Evolutionary conservation across 2,113 vertebrate genomes (phyloP).

Genomic region (Callorhinus ursinus): DNA sequence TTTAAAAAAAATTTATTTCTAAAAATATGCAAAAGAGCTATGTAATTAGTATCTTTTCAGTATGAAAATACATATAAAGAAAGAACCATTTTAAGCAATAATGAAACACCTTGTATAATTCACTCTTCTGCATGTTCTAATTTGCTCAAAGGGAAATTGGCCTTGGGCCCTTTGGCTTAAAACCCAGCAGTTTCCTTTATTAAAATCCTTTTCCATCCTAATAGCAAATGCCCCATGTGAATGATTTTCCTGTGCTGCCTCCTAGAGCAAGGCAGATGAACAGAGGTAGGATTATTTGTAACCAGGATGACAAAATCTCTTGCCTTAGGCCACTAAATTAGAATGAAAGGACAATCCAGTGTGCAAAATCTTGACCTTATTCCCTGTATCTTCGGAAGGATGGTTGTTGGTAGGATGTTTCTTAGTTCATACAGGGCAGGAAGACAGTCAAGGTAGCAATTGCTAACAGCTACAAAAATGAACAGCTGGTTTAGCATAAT

Average conservation of each 20-base stretch:
- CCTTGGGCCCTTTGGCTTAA: constrained; percentile 7
- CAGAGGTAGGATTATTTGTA: not conserved
- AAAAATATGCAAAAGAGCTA: not conserved
- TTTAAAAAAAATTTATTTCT: not conserved
- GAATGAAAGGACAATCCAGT: not conserved
- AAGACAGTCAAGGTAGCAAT: not conserved
- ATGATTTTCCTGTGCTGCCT: constrained; percentile 54
- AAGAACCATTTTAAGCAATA: constrained; percentile 45
- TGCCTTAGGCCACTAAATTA: not conserved
- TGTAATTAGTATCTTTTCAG: not conserved
- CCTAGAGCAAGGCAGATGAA: not conserved
- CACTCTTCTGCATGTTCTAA: constrained; percentile 38
- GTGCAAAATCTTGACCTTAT: not conserved
- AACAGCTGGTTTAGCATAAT: not conserved
- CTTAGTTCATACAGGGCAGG: not conserved
- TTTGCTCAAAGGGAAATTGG: constrained; percentile 38
- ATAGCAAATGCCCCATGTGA: not conserved
- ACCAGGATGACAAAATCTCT: not conserved
- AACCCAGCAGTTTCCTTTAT: not conserved
- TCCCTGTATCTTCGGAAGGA: not conserved
- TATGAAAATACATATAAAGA: constrained; percentile 7
- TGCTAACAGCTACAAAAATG: not conserved
- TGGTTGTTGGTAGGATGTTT: not conserved
- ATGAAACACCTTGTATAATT: constrained; percentile 50
- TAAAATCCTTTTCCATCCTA: not conserved